A percentile compares a stretch with the other conserved stretches of the same genome.
phyloP scores from a whole-genome alignment of 1,140 invertebrate genomes.

The Gryon sp. region DNA sequence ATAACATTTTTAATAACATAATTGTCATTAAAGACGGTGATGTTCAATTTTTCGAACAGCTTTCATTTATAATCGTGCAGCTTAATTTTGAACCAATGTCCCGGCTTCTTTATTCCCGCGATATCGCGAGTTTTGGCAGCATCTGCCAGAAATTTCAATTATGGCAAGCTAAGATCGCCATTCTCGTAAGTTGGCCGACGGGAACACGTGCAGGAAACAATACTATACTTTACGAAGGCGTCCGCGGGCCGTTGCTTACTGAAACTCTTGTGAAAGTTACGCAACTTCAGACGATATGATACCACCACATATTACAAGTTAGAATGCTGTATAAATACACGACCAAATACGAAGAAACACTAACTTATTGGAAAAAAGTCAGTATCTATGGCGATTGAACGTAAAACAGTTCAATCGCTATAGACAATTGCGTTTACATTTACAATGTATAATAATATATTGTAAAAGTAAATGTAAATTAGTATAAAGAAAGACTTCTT shows the following conservation, averaged over 20 bases:
- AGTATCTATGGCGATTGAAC: neutral
- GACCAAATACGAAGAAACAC: neutral
- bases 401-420: too few species aligned
- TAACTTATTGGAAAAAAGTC: constrained; percentile 3
- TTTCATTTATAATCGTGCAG: constrained; percentile 2
- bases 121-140: constrained; percentile 49
- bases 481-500: too few species aligned
- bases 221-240: constrained; percentile 55
- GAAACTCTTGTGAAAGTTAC: constrained; percentile 54
- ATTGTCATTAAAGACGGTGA: too few species aligned
- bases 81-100: constrained; percentile 17
- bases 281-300: constrained; percentile 57
- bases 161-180: constrained; percentile 52
- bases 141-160: constrained; percentile 64
- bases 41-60: neutral
- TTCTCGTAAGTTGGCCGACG: constrained; percentile 50
- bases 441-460: too few species aligned
- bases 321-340: constrained; percentile 39
- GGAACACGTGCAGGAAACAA: constrained; percentile 60
- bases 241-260: constrained; percentile 35
- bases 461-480: too few species aligned
- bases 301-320: constrained; percentile 54
- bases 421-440: too few species aligned
- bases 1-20: too few species aligned
- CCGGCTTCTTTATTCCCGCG: constrained; percentile 33